Evolutionary conservation across 2,113 vertebrate genomes (phyloP).

Genomic region (Gasterosteus nipponicus): DNA sequence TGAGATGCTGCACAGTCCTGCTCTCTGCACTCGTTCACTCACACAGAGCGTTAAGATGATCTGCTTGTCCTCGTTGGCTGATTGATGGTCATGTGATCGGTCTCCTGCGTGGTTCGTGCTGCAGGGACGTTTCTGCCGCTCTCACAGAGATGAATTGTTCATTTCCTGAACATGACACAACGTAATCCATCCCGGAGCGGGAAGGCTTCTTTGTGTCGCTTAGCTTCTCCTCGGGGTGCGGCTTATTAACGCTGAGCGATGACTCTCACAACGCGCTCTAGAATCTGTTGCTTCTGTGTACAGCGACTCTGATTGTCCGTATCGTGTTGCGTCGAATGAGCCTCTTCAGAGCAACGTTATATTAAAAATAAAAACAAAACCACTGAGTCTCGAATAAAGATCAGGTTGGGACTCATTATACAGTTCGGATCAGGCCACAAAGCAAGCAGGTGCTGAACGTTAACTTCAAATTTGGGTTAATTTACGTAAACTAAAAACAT

Average conservation of each 20-base stretch:
- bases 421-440: too few relatives aligned
- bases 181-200: not conserved
- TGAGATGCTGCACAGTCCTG: not conserved
- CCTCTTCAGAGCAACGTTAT: not conserved
- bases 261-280: not conserved
- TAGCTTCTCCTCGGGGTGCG: not conserved
- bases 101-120: not conserved
- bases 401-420: not conserved
- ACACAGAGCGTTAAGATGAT: not conserved
- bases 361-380: not conserved
- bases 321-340: not conserved
- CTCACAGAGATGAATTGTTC: not conserved
- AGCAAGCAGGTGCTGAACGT: too few relatives aligned
- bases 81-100: not conserved
- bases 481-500: too few relatives aligned
- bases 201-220: not conserved
- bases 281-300: not conserved
- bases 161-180: slow-evolving; percentile 25
- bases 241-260: not conserved
- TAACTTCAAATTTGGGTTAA: too few relatives aligned
- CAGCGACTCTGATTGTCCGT: not conserved
- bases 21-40: not conserved
- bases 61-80: not conserved
- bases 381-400: not conserved
- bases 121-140: not conserved